Base-by-base conservation (phyloP, 1,140 invertebrate genomes). In the Drosophila malerkotliana region DNA sequence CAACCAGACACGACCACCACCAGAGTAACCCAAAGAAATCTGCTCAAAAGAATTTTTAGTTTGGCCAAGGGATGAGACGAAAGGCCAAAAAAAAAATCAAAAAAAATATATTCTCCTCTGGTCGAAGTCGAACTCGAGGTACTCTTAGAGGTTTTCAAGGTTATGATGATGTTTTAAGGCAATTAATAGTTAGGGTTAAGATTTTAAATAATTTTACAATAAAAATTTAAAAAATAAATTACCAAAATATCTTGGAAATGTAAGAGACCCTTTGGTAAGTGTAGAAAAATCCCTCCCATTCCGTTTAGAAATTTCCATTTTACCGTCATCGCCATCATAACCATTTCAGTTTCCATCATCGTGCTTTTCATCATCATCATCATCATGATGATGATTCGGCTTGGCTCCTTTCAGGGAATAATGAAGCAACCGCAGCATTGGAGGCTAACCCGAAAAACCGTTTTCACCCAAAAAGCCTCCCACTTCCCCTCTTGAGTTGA, bases 21-120 rank as follows among this genome's bases (percentile, higher is more conserved):
- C 18, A 18, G 26, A 28, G 26, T 28, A 28, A 15, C 56, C 62
- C 57, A 56, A 73, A 61, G 39, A 77, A 85, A 85, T 85, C 73
- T 87, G 68, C 76, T 72, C 68, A 81, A 85, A 68, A 73, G 64
- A 76, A 37, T 37, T 75, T 69, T 81, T 60, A 48, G 51, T 77
- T 61, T 84, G 66, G 72, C 72, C 4, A 64, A 44, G 41, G 15
- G 41, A 44, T 44, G 15, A 44, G 41, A 12, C 54, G 45, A 21
- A 56, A 55, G 55, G 56, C 18, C 64, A 12, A 3, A 37, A 37
- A 37, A 37, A 12, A 28, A 28, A 6, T 28, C 3, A n/a, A 32
- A 32, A 30, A 30, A 30, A 30, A 7, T 0, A 1, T 28, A 28
- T 28, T 28, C 1, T 28, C 0, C 5, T 28, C 6, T 28, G 26